Conservation (phyloP, 37 sponge, comb jelly and placozoan species). For the Crambe crambe region DNA sequence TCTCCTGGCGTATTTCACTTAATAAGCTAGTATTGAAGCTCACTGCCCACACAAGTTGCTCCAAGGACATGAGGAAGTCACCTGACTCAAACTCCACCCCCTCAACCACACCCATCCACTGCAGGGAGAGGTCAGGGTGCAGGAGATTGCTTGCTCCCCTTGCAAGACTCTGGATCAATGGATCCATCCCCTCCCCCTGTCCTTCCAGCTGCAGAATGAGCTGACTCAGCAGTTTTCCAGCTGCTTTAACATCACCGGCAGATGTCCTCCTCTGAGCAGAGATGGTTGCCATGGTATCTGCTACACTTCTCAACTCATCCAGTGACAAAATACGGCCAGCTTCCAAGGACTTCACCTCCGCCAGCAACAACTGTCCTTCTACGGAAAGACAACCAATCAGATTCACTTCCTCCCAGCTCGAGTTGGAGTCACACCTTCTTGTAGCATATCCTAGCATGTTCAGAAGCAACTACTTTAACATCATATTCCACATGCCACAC, state of each 20-base stretch:
- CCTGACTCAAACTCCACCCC: slow-evolving; percentile 6
- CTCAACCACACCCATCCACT: slow-evolving; percentile 12
- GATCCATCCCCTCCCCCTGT: background rate
- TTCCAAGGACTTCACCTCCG: background rate
- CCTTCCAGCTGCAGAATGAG: background rate
- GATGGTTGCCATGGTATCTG: background rate
- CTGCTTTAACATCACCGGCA: slow-evolving; percentile 30
- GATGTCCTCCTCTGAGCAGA: background rate
- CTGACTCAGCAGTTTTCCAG: slow-evolving; percentile 10
- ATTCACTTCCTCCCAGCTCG: slow-evolving; percentile 24
- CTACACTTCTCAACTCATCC: background rate
- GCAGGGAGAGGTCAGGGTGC: slow-evolving; percentile 1
- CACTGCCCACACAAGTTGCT: background rate
- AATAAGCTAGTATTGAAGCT: background rate
- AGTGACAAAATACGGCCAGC: background rate
- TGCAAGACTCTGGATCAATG: background rate
- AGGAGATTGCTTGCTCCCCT: slow-evolving; percentile 1
- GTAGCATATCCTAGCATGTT: slow-evolving; percentile 19
- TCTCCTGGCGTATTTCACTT: background rate
- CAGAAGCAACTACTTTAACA: background rate
- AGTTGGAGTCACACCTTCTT: slow-evolving; percentile 9
- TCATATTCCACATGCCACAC: background rate
- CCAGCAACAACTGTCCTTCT: slow-evolving; percentile 5
- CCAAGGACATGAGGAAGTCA: slow-evolving; percentile 20
- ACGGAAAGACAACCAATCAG: slow-evolving; percentile 24